Percentiles rank a stretch among this genome's conserved stretches.
Conservation (phyloP, 2,797 vertebrate genomes). For the Trachops cirrhosus region DNA sequence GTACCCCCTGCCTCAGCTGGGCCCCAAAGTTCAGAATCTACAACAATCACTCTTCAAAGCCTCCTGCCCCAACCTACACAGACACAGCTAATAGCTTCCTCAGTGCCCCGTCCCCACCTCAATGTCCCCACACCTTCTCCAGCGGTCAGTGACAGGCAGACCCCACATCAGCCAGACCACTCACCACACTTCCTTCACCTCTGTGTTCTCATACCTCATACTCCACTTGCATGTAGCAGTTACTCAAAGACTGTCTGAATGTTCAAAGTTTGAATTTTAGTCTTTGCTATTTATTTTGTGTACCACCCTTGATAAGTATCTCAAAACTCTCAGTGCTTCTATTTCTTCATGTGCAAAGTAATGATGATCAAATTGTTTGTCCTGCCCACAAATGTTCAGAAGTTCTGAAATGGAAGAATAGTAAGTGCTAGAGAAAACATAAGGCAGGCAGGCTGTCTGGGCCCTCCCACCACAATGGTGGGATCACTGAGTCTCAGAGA, state of each 20-base stretch:
- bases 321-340: neutral
- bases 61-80: neutral
- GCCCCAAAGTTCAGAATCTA: neutral
- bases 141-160: rapidly evolving
- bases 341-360: conserved; percentile 2
- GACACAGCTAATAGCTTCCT: neutral
- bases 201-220: neutral
- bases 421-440: neutral
- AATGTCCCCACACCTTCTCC: neutral
- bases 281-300: conserved; percentile 29
- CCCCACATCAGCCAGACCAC: neutral
- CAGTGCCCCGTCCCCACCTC: neutral
- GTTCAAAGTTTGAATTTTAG: conserved; percentile 10
- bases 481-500: neutral
- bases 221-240: neutral
- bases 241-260: neutral
- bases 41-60: neutral
- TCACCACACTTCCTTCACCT: neutral
- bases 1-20: neutral
- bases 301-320: neutral
- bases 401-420: neutral
- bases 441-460: neutral
- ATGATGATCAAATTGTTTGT: neutral
- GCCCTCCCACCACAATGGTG: neutral
- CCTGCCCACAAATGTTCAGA: neutral